These are phyloP conservation scores for Ibycter americanus DNA, from an alignment of 2,797 vertebrate genomes.

Conservation along the genomic window DNA sequence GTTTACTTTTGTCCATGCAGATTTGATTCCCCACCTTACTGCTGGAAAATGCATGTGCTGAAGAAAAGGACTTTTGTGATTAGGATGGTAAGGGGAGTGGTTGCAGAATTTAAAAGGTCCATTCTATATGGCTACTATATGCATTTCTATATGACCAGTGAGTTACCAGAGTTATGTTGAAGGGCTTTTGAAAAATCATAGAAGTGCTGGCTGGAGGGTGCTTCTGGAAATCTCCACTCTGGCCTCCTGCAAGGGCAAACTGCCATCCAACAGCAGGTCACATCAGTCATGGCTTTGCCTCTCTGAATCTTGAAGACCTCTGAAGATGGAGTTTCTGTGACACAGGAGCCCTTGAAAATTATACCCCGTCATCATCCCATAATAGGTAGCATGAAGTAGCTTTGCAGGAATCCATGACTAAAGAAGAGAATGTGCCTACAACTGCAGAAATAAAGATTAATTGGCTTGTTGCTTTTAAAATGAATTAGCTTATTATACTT, in stretches of 20 bases:
- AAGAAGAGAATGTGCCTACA: not conserved
- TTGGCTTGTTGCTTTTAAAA: not conserved
- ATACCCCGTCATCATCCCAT: not conserved
- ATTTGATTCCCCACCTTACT: not conserved
- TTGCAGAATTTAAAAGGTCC: not conserved
- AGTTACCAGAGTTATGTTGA: not conserved
- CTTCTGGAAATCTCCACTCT: not conserved
- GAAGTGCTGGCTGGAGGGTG: not conserved
- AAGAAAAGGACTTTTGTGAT: not conserved
- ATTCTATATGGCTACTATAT: not conserved
- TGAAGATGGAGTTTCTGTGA: not conserved
- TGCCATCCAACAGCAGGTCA: not conserved
- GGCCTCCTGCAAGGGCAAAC: not conserved
- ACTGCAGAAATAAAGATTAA: constrained; percentile 6
- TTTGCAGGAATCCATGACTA: not conserved
- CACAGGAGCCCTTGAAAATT: not conserved
- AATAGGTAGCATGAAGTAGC: not conserved
- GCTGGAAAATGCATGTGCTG: rapidly evolving
- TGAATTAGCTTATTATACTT: not conserved
- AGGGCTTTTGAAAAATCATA: not conserved
- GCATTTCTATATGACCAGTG: not conserved
- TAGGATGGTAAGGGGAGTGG: not conserved
- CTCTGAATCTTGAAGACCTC: not conserved
- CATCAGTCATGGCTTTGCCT: not conserved
- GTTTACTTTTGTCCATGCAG: not conserved